These are phyloP conservation scores for Hydrozoanthus tunicans DNA, from an alignment of 64 coral and sea anemone species.

Conservation along the genomic window DNA sequence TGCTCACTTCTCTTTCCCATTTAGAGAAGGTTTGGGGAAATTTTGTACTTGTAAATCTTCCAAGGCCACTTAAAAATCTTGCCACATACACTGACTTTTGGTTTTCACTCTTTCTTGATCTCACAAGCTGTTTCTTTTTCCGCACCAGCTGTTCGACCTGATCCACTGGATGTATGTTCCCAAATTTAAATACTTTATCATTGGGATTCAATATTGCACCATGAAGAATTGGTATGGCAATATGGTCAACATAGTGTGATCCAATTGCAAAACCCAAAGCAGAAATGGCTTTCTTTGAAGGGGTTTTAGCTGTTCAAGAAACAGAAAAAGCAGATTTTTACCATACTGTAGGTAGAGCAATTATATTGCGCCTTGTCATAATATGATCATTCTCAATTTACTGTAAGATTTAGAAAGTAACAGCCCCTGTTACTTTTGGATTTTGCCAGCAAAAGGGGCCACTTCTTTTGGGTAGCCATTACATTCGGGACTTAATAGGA, in stretches of 20 bases:
- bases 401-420: background rate
- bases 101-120: background rate
- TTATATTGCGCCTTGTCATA: too few relatives aligned
- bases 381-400: background rate
- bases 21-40: slow-evolving; percentile 34
- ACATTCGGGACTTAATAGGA: too few relatives aligned
- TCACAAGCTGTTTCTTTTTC: background rate
- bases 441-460: background rate
- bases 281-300: background rate
- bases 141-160: slow-evolving; percentile 2
- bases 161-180: slow-evolving; percentile 50
- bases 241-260: slow-evolving; percentile 52
- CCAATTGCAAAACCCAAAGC: slow-evolving; percentile 45
- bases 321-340: background rate
- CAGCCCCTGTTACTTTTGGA: slow-evolving; percentile 2
- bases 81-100: background rate
- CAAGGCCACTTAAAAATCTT: background rate
- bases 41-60: slow-evolving; percentile 16
- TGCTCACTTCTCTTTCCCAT: slow-evolving; percentile 6
- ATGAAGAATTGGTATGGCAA: slow-evolving; percentile 23
- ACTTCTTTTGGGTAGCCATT: too few relatives aligned
- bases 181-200: slow-evolving; percentile 24
- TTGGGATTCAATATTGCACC: slow-evolving; percentile 29
- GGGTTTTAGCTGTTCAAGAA: background rate
- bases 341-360: too few relatives aligned